Conservation (phyloP, 2,888 invertebrate species). For the Cyclophora punctaria region DNA sequence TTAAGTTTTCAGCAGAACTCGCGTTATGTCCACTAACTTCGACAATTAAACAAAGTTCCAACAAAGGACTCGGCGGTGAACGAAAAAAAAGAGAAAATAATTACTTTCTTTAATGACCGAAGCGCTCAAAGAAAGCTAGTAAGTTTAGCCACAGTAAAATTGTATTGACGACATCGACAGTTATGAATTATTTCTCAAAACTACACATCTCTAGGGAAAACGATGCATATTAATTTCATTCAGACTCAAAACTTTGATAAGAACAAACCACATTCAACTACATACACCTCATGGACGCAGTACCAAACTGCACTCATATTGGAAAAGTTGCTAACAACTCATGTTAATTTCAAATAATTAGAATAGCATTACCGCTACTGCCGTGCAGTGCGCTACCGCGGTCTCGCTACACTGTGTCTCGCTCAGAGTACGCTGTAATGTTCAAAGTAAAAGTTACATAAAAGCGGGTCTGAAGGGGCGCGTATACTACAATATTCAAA, state of each 20-base stretch:
- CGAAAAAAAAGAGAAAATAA: constrained; percentile 46
- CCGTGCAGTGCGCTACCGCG: not conserved
- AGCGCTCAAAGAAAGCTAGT: constrained; percentile 26
- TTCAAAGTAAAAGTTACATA: constrained; percentile 31
- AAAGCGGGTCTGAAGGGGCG: constrained; percentile 17
- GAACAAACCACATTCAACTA: no score
- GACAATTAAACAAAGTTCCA: constrained; percentile 61
- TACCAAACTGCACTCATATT: no score
- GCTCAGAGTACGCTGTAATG: constrained; percentile 23
- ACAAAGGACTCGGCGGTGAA: constrained; percentile 37
- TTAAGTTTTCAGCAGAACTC: constrained; percentile 34
- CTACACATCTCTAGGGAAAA: no score
- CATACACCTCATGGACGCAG: no score
- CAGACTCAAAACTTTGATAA: no score
- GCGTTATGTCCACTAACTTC: constrained; percentile 39
- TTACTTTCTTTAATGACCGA: constrained; percentile 59
- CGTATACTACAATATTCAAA: constrained; percentile 18
- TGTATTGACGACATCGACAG: no score
- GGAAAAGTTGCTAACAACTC: no score
- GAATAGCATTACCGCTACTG: no score
- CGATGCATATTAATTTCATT: no score
- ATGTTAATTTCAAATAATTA: no score
- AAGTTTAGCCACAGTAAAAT: constrained; percentile 4
- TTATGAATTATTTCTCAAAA: no score
- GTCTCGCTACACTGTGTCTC: constrained; percentile 3